Base-by-base conservation (phyloP, 2,888 invertebrate species). In the Caenorhabditis zanzibari region DNA sequence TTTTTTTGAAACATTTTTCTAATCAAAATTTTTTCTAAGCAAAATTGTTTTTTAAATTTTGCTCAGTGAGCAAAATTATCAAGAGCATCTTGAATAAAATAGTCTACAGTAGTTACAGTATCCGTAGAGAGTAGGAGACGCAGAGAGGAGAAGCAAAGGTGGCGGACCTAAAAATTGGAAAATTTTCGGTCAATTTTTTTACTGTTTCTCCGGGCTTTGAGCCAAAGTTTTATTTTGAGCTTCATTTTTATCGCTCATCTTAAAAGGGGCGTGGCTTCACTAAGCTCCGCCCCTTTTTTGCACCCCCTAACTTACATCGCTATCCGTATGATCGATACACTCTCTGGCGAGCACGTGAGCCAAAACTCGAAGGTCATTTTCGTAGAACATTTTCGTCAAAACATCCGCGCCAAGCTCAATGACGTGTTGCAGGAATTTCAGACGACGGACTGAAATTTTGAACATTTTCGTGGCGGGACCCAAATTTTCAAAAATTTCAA, bases 281-380 rank as follows among this genome's bases (percentile, higher is more conserved):
- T 38, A 10, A 12, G 12, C 38, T 12, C 38, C 38, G 7, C 10
- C 38, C 38, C 2, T 12, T 38, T 38, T 32, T 32, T 6, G 7
- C 5, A 4, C 7, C 32, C 32, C 5, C 32, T 7, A 4, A 32
- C 38, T 38, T 12, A 85, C 86, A 74, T 77, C 49, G 22, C 77
- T 41, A n/a, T 73, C 68, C n/a, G 75, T 68, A 35, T 71, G 59
- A 74, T 87, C 80, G n/a, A 85, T 82, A 22, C 74, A 49, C 19
- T 85, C 85, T 41, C 87, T 32, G 5, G 75, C 77, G 9, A 87
- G 47, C 12, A 87, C 77, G 49, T 81, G 80, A 1, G 80, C 74
- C 54, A 87, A 74, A 1, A 85, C 87, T 63, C 58, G 58, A 49
- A 88, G 38, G 63, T 88, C 88, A 49, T 87, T 88, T 6, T 72